Base-by-base conservation (phyloP, 1,140 invertebrate species). In the Drosophila chauvacae region DNA sequence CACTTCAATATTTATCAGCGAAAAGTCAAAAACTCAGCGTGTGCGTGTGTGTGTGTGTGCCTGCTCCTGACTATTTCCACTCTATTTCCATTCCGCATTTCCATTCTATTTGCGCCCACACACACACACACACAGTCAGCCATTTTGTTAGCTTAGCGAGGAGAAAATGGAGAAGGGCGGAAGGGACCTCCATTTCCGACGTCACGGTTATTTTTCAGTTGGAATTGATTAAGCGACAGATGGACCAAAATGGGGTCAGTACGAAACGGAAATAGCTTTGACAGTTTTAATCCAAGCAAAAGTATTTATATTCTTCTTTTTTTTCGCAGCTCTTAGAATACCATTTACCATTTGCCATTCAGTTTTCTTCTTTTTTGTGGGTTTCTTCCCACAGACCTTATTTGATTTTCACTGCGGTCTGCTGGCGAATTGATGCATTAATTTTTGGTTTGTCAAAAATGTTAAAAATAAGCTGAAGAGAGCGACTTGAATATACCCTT, bases 221-320 rank as follows among this genome's bases (percentile, higher is more conserved):
- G 62, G 62, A 84, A 84, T 77, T 84, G 77, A 81, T 84, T 81
- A 73, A 73, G 69, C 77, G 50, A 60, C 48, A 68, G 81, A 80
- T 73, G 61, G 66, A 37, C 69, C 45, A 41, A 72, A 72, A 72
- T 58, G 45, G 69, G 81, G 81, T 84, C 81, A 84, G 50, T 62
- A 26, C 50, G 18, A 59, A 61, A 41, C 73, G 81, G 81, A 84
- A 84, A 84, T 84, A 73, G 81, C 81, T 85, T 85, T 85, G 81
- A 81, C 81, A 84, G 66, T 64, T 51, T 69, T 76, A 77, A 77
- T 73, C 44, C 77, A 50, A 61, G 66, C 55, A 23, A 72, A 72
- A 61, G 47, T 37, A 50, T 71, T 59, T 72, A 47, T 48, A 47
- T 70, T 58, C 20, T 18, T 5, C 26, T 23, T 79, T 65, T 68